Evolutionary conservation across 2,888 invertebrate species (phyloP), one percentile per base, ranked within the genome.

Genomic region (Drosophila buzzatii): DNA sequence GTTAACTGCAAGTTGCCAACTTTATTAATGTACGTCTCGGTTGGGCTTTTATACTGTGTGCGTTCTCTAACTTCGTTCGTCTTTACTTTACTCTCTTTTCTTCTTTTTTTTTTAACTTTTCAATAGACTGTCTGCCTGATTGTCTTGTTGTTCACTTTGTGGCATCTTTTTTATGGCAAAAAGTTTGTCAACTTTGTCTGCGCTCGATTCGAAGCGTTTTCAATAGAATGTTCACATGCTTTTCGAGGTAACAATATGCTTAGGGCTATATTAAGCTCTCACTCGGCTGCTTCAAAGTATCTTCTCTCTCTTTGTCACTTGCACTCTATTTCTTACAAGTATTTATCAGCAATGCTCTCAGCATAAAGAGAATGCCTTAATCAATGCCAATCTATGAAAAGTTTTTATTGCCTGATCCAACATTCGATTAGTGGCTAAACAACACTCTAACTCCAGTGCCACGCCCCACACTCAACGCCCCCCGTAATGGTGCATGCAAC

Each of bases 1-100:
- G 81, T 86, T 86, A 89, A 82, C 80, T 82, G 75, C 78, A 82
- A 89, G 78, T 87, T 85, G 73, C 67, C 82, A 85, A 87, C 79
- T 86, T 86, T 86, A 85, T 86, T 89, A 85, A 89, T 89, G 85
- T 88, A 57, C 57, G 67, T 62, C 77, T 74, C 77, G 37, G 53
- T 64, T 67, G 64, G 58, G 55, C 57, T 53, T 57, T 63, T 73
- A 58, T 66, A 52, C 23, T 14, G 45, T 35, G 16, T 18, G 59
- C 14, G 6, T 39, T 18, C 3, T 18, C 33, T 2, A n/a, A 16
- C 47, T 14, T 39, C n/a, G 9, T 53, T 37, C 9, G 2, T 27
- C 14, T 12, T 49, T 27, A 27, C 27, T 27, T 3, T 27, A 23
- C 23, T 27, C 14, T 20, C 23, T 61, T n/a, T 37, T 23, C 3